Evolutionary conservation across 2,797 vertebrate genomes (phyloP).

Genomic region (Chelonia mydas): DNA sequence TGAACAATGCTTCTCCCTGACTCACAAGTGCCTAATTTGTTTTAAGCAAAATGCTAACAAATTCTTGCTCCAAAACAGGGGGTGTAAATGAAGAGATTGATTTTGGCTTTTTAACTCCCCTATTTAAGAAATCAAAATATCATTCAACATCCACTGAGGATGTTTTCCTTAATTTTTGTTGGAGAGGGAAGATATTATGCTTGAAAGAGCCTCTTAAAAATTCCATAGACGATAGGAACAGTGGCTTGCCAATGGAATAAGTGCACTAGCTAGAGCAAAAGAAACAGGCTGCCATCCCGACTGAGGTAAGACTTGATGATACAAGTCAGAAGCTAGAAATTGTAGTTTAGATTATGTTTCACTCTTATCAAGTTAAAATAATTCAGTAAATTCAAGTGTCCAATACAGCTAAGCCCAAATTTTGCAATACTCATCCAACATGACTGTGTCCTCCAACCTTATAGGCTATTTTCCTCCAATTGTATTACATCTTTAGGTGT

Average conservation of each 20-base stretch:
- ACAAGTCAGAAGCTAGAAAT: neutral
- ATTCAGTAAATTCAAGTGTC: neutral
- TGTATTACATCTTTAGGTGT: neutral
- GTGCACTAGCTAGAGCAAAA: neutral
- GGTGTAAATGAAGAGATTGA: neutral
- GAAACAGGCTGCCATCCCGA: no score
- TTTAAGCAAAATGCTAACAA: neutral
- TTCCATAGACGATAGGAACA: neutral
- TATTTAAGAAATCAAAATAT: neutral
- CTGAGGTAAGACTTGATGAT: neutral
- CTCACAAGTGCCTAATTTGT: neutral
- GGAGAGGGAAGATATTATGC: neutral
- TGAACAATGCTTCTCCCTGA: neutral
- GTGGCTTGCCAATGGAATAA: neutral
- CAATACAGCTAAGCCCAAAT: neutral
- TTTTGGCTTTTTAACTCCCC: neutral
- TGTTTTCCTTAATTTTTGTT: neutral
- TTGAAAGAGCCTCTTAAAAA: neutral
- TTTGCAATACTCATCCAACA: neutral
- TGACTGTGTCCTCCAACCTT: neutral
- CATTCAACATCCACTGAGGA: rapidly evolving
- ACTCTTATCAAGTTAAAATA: neutral
- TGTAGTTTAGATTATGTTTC: neutral
- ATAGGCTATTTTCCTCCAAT: neutral
- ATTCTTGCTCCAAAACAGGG: neutral